Evolutionary conservation across 2,888 invertebrate species (phyloP), one percentile per base, ranked within the genome.

Genomic region (Autographa gamma): DNA sequence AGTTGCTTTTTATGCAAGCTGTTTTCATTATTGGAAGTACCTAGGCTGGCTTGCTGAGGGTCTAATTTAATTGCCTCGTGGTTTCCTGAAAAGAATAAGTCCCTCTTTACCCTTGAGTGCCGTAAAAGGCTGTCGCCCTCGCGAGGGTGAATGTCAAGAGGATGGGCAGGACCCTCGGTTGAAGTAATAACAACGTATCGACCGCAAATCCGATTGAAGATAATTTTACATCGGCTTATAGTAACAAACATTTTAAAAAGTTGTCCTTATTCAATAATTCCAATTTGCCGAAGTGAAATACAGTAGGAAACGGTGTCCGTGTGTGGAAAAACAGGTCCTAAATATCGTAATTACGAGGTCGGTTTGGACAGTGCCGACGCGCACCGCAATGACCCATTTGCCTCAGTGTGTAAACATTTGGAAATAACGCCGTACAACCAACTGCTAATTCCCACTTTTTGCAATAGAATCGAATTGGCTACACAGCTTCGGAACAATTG

Each of bases 311-410:
- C 54, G 1, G 25, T 25, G 19, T 56, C 54, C 3, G 54, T 25
- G 54, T 56, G 13, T 19, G 13, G 54, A 56, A 25, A 56, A 19
- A 25, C 54, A 32, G 41, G 19, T 38, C 19, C 64, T 19, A 56
- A 58, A 71, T 62, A 19, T 54, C 25, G 54, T 14, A 32, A 78
- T 68, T 56, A 59, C 59, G 25, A 65, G 41, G 18, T 8, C 31
- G 56, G 61, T 41, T 73, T 32, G n/a, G 16, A 62, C 59, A 56
- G 32, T 41, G 54, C 32, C 38, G 32, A 58, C 38, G 73, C 59
- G 31, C 41, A 68, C 74, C 75, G 59, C 78, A 78, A 68, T 19
- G 62, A 65, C 64, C 74, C 32, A 76, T 65, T 73, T 77, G 9
- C 74, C 41, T 16, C 60, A 56, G 54, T 41, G n/a, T 9, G 62